Base-by-base conservation (phyloP, 2,797 vertebrate species). In the Sebastolobus alascanus region DNA sequence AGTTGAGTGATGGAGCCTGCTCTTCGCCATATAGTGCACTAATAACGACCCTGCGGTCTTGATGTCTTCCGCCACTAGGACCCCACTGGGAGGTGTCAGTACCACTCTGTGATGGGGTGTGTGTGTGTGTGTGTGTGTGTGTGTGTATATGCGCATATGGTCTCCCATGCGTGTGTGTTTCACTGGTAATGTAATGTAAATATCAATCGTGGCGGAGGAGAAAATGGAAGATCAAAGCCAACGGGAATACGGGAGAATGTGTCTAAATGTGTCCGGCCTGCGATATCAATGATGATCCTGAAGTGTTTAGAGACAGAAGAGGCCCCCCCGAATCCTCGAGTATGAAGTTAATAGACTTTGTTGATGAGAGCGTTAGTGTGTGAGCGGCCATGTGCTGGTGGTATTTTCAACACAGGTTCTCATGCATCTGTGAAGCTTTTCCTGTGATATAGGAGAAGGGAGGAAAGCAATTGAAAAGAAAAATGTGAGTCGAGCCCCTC, bases 161-260 rank as follows among this genome's bases (percentile, higher is more conserved):
- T 78, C 73, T 59, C 71, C 67, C 56, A 22, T 25, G 80, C 8
- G 59, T 83, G 85, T 88, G 80, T 68, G 60, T 85, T 85, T 75
- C 78, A 38, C 79, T 65, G 72, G 83, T 91, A 90, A 92, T 91
- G 88, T 77, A 86, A 83, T 89, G 90, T 89, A 93, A 93, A 90
- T 92, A 92, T 92, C 87, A 90, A 86, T 92, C 80, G 77, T 20
- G 0, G 83, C 40, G 8, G 65, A 87, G 68, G 84, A 75, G 87
- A 89, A 90, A 92, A 91, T 90, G 87, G 84, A 92, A 90, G 89
- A 91, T 92, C 83, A 94, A 93, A 93, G 89, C 84, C 13, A 59
- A 37, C 13, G 71, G 82, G 81, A 72, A 82, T 66, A 70, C n/a
- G 0, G 50, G 67, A 66, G 74, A 82, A 56, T 75, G 75, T 60